These are phyloP conservation scores for Watersipora subatra DNA, from an alignment of 1,140 invertebrate species.

Conservation along the genomic window DNA sequence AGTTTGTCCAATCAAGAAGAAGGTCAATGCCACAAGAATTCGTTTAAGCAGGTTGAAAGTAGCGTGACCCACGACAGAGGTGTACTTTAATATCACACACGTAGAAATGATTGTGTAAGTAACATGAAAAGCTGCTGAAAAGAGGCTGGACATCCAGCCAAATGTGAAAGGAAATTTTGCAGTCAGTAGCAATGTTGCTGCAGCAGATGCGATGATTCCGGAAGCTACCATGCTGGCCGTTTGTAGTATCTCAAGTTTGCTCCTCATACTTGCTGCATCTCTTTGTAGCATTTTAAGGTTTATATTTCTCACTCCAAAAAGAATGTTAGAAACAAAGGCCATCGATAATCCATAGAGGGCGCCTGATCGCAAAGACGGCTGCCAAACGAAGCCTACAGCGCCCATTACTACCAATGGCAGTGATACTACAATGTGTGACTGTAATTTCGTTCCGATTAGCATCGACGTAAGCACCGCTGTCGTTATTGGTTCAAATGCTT, in stretches of 20 bases:
- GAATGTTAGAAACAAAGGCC: neutral
- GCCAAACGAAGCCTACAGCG: neutral
- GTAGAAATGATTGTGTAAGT: conserved; percentile 15
- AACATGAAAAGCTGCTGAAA: conserved; percentile 12
- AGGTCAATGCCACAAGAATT: conserved; percentile 12
- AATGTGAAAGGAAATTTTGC: neutral
- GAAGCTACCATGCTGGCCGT: neutral
- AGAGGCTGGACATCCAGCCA: neutral
- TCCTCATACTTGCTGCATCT: neutral
- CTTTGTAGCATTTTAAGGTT: neutral
- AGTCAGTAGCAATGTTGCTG: neutral
- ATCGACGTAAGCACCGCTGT: conserved; percentile 1
- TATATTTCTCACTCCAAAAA: conserved; percentile 1
- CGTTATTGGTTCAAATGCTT: conserved; percentile 1
- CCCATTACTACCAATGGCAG: neutral
- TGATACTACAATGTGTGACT: neutral
- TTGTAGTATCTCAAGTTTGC: neutral
- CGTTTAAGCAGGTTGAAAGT: conserved; percentile 16
- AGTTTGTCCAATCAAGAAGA: conserved; percentile 9
- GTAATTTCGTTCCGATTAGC: neutral
- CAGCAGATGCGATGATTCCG: neutral
- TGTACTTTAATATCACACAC: conserved; percentile 11
- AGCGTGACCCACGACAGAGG: conserved; percentile 14
- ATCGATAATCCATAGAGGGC: neutral
- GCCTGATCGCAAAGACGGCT: neutral